Evolutionary conservation across 2,797 vertebrate genomes (phyloP).

Genomic region (Tympanoctomys barrerae): DNA sequence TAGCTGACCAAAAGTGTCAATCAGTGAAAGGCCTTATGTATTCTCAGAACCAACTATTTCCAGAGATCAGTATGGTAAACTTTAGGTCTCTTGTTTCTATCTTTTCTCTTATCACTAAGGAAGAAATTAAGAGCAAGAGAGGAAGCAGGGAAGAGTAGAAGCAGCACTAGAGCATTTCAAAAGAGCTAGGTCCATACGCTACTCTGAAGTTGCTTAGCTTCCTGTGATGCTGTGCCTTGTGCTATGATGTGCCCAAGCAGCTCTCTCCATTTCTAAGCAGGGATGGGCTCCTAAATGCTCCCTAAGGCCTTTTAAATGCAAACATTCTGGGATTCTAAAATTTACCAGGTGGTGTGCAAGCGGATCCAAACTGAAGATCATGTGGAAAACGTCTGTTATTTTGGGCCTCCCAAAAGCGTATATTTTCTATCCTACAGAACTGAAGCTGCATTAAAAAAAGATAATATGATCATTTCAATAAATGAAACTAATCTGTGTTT

Average conservation of each 20-base stretch:
- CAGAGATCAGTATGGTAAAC: not conserved
- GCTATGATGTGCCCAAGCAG: conserved; percentile 15
- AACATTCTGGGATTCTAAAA: conserved; percentile 54
- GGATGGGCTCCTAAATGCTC: not conserved
- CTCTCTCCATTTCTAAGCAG: conserved; percentile 8
- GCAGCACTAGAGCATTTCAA: not conserved
- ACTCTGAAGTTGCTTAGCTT: not conserved
- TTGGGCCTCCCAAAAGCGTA: conserved; percentile 14
- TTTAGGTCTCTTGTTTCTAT: not conserved
- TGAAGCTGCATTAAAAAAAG: conserved; percentile 47
- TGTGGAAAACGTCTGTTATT: conserved; percentile 50
- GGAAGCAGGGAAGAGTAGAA: not conserved
- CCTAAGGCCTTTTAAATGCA: conserved; percentile 39
- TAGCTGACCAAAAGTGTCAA: not conserved
- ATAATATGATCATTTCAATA: conserved; percentile 32
- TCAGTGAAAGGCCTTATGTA: not conserved
- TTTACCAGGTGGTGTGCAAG: conserved; percentile 52
- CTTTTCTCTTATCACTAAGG: not conserved
- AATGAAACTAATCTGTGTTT: not conserved
- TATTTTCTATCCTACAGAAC: conserved; percentile 49
- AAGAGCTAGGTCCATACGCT: not conserved
- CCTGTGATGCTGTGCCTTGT: not conserved
- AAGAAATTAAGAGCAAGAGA: not conserved
- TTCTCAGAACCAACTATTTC: conserved; percentile 26
- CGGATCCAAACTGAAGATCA: conserved; percentile 63